Percentiles rank a stretch among this genome's conserved stretches.
Conservation (phyloP, 2,113 vertebrate genomes). For the Oxygymnocypris stewartii region DNA sequence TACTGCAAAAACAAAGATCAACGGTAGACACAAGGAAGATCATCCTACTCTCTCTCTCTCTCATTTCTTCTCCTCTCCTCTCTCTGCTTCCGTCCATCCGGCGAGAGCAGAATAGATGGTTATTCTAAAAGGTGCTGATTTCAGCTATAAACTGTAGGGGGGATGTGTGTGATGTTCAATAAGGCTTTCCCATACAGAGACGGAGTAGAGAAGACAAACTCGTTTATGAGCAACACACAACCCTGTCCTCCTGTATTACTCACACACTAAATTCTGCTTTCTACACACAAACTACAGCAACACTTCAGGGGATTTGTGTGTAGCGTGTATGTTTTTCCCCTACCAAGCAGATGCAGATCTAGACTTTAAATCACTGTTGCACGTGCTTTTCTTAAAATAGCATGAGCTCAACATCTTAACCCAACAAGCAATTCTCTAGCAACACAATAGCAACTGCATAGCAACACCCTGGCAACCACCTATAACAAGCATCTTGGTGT, state of each 20-base stretch:
- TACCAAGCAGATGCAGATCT: neutral
- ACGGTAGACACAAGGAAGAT: no score
- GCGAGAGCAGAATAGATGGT: conserved; percentile 72
- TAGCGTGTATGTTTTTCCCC: neutral
- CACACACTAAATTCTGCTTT: conserved; percentile 45
- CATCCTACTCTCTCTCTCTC: conserved; percentile 9
- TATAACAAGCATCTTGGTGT: neutral
- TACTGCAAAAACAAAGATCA: no score
- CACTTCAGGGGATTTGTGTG: neutral
- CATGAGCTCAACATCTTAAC: neutral
- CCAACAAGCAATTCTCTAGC: neutral
- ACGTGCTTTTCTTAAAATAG: neutral
- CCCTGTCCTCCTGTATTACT: conserved; percentile 69
- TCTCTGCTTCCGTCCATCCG: conserved; percentile 43
- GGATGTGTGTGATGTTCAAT: conserved; percentile 63
- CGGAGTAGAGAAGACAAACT: conserved; percentile 59
- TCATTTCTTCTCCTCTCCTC: conserved; percentile 8
- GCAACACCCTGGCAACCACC: neutral
- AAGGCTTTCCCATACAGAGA: conserved; percentile 50
- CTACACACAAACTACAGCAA: conserved; percentile 37
- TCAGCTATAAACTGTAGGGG: conserved; percentile 69
- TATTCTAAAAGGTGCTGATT: conserved; percentile 73
- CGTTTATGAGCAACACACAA: conserved; percentile 67
- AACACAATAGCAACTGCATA: neutral
- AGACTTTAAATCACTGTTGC: neutral